Evolutionary conservation across 2,888 invertebrate genomes (phyloP), one percentile per base, ranked within the genome.

Genomic region (Dryobotodes eremita): DNA sequence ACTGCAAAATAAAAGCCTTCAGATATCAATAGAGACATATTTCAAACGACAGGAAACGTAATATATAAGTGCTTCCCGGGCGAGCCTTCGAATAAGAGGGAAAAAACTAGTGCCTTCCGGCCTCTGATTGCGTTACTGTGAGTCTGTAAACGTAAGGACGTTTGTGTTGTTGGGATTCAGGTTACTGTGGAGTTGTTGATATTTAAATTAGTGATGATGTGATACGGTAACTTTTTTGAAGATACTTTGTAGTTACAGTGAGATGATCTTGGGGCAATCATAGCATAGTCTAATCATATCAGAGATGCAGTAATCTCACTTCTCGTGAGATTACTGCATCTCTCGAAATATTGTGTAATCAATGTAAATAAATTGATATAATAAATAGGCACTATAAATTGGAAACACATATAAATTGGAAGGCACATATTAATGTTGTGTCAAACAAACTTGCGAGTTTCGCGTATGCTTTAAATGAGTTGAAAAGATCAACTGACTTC

Each of bases 41-140:
- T 85, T 85, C 81, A 85, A 83, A 86, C 72, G 79, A 66, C 71
- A 83, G 88, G 88, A 88, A 88, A 85, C 81, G 79, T 86, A 86
- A 86, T 88, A 81, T 88, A 83, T 86, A 85, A 88, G 86, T 86
- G 77, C 83, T 88, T 88, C 86, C 88, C 64, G 80, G 75, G 69
- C 76, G 69, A 65, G 77, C 71, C 76, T 75, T 71, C 79, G 71
- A 79, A 86, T 80, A 78, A 80, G 76, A 53, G 72, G 50, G 57
- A 79, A 87, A 86, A 88, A 86, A 77, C 79, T 83, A 85, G 76
- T 65, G 86, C 77, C 78, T 85, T 86, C 88, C 86, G 83, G 86
- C 77, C 57, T 66, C 42, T 85, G 86, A 88, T 88, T 86, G 88
- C 83, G 85, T 88, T 88, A 88, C 79, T 26, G 53, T 48, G 59